Evolutionary conservation across 2,888 invertebrate genomes (phyloP), one percentile per base, ranked within the genome.

Genomic region (Pseudanteris insignis): DNA sequence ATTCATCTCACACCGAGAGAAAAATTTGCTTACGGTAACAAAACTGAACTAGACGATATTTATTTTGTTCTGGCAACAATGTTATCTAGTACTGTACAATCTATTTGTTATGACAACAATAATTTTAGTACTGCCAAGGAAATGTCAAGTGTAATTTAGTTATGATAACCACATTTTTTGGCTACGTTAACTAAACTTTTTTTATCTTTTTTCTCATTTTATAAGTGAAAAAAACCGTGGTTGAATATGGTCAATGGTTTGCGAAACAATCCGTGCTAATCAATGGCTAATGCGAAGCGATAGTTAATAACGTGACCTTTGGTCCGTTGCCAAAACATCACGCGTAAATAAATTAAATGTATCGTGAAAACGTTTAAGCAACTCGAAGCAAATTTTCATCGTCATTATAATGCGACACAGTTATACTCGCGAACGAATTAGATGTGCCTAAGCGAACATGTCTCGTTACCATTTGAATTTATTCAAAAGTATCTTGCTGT

Each of bases 301-400:
- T 11, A 43, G 41, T 41, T 38, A 33, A 10, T 32, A 44, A 11
- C 32, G 24, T 44, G 67, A 67, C 65, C 65, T 65, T 67, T 65
- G 67, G 50, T 51, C 8, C 41, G n/a, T 21, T 13, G 63, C 65
- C 59, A 51, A 18, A 13, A 6, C 13, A 28, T 28, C 4, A 32
- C 13, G 29, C 15, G 37, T 26, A 46, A 40, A 40, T 51, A 43
- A 58, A 58, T 44, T 33, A 38, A 50, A 38, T 44, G 28, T 40
- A 51, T 33, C 43, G 18, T 40, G 14, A 50, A 50, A 38, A 14
- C 24, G 34, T 26, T 10, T 50, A 15, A 28, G 38, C 13, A 34
- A 25, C 58, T 12, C 14, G 37, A 24, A 21, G 28, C 18, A 38
- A 21, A 48, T 44, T 38, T 38, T 44, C 18, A 11, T 32, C 13